Percentiles rank a stretch among this genome's conserved stretches.
phyloP scores from a whole-genome alignment of 1,140 invertebrate genomes.

The Zaprionus lachaisei region DNA sequence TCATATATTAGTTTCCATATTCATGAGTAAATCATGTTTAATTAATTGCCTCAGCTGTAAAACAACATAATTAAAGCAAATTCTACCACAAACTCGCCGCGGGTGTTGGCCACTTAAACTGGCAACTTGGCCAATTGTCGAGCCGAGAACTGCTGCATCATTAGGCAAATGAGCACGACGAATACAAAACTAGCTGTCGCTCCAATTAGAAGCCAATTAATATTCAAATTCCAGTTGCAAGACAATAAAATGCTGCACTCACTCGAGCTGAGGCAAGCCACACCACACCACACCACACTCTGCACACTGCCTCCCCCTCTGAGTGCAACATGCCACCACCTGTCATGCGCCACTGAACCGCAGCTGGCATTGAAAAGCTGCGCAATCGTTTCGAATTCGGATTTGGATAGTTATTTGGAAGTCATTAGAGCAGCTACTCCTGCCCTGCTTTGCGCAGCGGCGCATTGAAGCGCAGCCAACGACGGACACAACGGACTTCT shows the following conservation, averaged over 20 bases:
- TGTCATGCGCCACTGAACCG: conserved; percentile 30
- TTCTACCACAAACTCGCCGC: conserved; percentile 48
- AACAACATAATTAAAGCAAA: conserved; percentile 75
- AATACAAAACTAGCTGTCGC: conserved; percentile 34
- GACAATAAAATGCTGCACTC: conserved; percentile 55
- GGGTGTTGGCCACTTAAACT: conserved; percentile 31
- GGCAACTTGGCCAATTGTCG: conserved; percentile 23
- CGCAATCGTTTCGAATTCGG: conserved; percentile 31
- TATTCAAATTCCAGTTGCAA: conserved; percentile 56
- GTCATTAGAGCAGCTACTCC: conserved; percentile 38
- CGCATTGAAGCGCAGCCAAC: conserved; percentile 59
- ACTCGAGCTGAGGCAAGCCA: conserved; percentile 46
- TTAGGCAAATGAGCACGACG: conserved; percentile 67
- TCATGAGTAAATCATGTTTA: conserved; percentile 69
- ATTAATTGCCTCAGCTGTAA: conserved; percentile 74
- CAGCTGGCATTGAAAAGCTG: conserved; percentile 67
- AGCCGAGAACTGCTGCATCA: conserved; percentile 28
- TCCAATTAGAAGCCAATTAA: conserved; percentile 66
- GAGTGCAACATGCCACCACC: conserved; percentile 1
- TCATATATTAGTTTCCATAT: conserved; percentile 32
- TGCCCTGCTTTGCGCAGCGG: conserved; percentile 55
- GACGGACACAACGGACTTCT: conserved; percentile 48
- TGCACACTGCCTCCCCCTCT: neutral
- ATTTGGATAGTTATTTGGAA: conserved; percentile 37
- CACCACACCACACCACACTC: neutral